These are phyloP conservation scores for Tetrao urogallus DNA, from an alignment of 2,113 vertebrate species.

Conservation along the genomic window DNA sequence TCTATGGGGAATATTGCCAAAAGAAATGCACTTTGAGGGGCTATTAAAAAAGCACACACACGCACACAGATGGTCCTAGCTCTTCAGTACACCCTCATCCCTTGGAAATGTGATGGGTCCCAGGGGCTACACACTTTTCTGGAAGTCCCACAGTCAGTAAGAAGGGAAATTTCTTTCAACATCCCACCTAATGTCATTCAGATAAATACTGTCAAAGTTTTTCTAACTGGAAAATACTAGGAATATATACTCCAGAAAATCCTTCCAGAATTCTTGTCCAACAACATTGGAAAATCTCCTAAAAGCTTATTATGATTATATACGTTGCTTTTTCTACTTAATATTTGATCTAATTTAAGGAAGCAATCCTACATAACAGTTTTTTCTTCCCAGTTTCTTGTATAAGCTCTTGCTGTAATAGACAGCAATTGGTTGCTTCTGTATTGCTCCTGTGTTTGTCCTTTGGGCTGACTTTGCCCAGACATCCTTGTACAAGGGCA, in stretches of 20 bases:
- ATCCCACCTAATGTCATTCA: not conserved
- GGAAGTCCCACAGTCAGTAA: not conserved
- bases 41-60: not conserved
- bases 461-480: not conserved
- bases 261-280: not conserved
- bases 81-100: not conserved
- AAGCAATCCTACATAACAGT: not conserved
- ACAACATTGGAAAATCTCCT: not conserved
- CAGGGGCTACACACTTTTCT: not conserved
- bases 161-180: not conserved
- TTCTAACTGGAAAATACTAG: not conserved
- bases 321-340: not conserved
- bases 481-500: not conserved
- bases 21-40: not conserved
- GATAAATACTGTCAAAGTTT: not conserved
- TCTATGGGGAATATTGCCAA: not conserved
- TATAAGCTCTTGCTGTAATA: not conserved
- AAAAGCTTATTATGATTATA: not conserved
- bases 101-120: not conserved
- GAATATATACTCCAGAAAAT: not conserved
- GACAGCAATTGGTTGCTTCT: not conserved
- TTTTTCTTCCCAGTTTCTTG: not conserved
- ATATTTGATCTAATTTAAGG: not conserved
- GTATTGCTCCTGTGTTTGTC: not conserved
- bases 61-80: not conserved